Percentiles rank a stretch among this genome's conserved stretches.
Evolutionary conservation across 2,797 vertebrate species (phyloP).

Genomic region (Neosalanx taihuensis): DNA sequence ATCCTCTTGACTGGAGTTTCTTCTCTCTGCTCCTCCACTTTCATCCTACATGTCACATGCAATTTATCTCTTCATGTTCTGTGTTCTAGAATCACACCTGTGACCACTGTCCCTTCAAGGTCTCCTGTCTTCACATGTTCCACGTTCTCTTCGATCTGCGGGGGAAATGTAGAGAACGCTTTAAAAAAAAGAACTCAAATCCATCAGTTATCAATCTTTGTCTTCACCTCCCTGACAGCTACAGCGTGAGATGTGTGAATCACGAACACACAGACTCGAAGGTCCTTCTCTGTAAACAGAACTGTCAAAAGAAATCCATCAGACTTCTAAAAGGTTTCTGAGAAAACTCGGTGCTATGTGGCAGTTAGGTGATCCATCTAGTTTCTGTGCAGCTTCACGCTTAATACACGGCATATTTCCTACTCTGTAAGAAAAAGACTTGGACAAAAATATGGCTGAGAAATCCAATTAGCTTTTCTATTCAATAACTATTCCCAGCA

Average conservation of each 20-base stretch:
- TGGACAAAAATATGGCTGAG: background rate
- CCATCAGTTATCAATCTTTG: background rate
- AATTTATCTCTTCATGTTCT: constrained; percentile 51
- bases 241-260: too few species aligned
- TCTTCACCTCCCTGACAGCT: background rate
- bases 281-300: background rate
- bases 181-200: background rate
- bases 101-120: constrained; percentile 40
- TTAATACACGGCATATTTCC: background rate
- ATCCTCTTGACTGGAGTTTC: constrained; percentile 41
- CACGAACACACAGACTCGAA: background rate
- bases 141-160: background rate
- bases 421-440: background rate
- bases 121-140: background rate
- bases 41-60: constrained; percentile 36
- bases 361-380: background rate
- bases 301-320: background rate
- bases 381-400: background rate
- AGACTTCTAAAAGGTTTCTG: background rate
- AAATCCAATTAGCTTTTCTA: background rate
- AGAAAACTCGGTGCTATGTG: too few species aligned
- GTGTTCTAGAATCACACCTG: constrained; percentile 29
- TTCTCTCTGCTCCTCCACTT: constrained; percentile 34
- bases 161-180: background rate
- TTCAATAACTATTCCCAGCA: too few species aligned